Base-by-base conservation (phyloP, 1,140 invertebrate genomes). In the Hyposmocoma kahamanoa region DNA sequence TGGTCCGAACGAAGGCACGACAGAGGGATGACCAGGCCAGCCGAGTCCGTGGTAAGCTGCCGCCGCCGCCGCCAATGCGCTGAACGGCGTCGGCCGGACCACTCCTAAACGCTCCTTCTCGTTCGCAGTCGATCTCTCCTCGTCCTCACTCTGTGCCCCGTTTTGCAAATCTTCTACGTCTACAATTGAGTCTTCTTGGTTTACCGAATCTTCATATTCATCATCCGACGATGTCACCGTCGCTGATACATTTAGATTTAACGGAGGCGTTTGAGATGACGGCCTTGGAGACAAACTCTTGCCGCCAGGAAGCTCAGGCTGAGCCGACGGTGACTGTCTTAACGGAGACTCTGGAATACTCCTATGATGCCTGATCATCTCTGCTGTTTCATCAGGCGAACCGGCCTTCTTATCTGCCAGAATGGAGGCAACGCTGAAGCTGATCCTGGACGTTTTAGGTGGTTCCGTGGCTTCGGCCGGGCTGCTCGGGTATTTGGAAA, bases 341-440 rank as follows among this genome's bases (percentile, higher is more conserved):
- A 87, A 50, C 3, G 86, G 86, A 15, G 84, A 86, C 42, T 85
- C 84, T 0, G 84, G 79, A 28, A 85, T 85, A 32, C 66, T 79
- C 21, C 77, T 62, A 41, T 87, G 86, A 38, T 87, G 83, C 30
- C 84, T 67, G 18, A 87, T 74, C 53, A 85, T 85, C 45, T 87
- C 84, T 1, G 72, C 73, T 0, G 70, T 79, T 28, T 76, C 83
- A 68, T 71, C 87, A 47, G 44, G 73, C 54, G 85, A 78, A 43
- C 63, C 68, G 3, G 88, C 87, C 54, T 90, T 87, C 4, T 90
- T 91, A 56, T 92, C 90, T 0, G 90, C 91, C 53, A 92, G 66
- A 19, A 92, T 82, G 0, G 91, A 91, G 0, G 90, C 91, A 9
- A 92, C 91, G 76, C 91, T 92, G 73, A 92, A 92, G 73, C 90